A percentile compares a stretch with the other conserved stretches of the same genome.
These are phyloP conservation scores for Drosophila equinoxialis DNA, from an alignment of 1,140 invertebrate species.

Conservation along the genomic window DNA sequence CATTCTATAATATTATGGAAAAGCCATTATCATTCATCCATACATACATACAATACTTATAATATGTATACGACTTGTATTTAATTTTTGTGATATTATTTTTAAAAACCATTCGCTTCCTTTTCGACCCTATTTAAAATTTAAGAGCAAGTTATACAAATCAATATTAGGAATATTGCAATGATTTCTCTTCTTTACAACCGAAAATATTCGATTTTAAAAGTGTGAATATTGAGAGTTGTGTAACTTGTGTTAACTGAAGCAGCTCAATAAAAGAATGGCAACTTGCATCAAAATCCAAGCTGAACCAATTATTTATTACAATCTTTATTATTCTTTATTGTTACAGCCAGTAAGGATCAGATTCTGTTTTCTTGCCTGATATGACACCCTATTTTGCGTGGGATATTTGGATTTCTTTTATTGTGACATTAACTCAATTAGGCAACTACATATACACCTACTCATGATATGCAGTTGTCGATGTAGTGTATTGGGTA, in stretches of 20 bases:
- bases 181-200: slow-evolving; percentile 19
- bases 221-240: slow-evolving; percentile 5
- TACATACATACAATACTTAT: slow-evolving; percentile 24
- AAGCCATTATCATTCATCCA: slow-evolving; percentile 26
- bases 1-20: slow-evolving; percentile 53
- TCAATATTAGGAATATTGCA: slow-evolving; percentile 41
- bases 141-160: slow-evolving; percentile 49
- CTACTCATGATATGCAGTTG: not conserved
- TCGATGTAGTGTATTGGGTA: not conserved
- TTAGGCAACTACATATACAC: not conserved
- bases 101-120: slow-evolving; percentile 68
- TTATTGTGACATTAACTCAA: slow-evolving; percentile 3
- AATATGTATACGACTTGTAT: slow-evolving; percentile 73
- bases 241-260: not conserved
- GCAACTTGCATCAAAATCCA: slow-evolving; percentile 41
- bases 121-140: slow-evolving; percentile 42
- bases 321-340: no score
- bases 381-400: no score
- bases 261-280: slow-evolving; percentile 19
- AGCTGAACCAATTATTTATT: slow-evolving; percentile 21
- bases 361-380: no score
- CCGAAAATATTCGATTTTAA: slow-evolving; percentile 1
- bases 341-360: no score
- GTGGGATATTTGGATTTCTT: no score
- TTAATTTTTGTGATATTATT: slow-evolving; percentile 80